Evolutionary conservation across 2,797 vertebrate genomes (phyloP).

Genomic region (Vultur gryphus): DNA sequence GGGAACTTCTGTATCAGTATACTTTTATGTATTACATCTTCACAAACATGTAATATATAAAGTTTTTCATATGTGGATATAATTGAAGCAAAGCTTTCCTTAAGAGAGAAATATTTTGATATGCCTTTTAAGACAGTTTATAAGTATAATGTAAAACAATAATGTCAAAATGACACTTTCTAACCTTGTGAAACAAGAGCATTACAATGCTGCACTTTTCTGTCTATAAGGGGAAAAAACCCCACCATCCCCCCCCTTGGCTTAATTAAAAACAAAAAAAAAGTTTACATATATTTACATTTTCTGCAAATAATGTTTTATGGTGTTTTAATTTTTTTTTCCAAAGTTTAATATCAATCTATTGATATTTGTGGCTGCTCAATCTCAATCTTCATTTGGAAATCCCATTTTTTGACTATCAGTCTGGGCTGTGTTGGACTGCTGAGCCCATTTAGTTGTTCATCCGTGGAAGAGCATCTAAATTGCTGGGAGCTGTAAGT

Average conservation of each 20-base stretch:
- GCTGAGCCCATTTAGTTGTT: not conserved
- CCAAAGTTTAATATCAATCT: not conserved
- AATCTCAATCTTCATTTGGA: not conserved
- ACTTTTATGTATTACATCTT: not conserved
- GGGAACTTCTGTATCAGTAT: not conserved
- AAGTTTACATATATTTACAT: not conserved
- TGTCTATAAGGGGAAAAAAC: not conserved
- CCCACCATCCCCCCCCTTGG: rapidly evolving
- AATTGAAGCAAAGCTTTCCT: not conserved
- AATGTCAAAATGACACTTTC: not conserved
- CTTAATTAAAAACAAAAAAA: not conserved
- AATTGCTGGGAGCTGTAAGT: not conserved
- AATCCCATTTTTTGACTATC: not conserved
- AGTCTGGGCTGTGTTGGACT: not conserved
- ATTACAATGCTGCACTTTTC: not conserved
- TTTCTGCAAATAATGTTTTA: not conserved
- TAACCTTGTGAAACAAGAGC: not conserved
- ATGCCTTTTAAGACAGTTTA: not conserved
- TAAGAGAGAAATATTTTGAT: not conserved
- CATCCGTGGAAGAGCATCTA: not conserved
- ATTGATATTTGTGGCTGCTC: not conserved
- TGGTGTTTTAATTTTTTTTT: not conserved
- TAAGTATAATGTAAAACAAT: not conserved
- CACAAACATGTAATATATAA: not conserved
- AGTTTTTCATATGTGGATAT: not conserved